A percentile compares a stretch with the other conserved stretches of the same genome.
Evolutionary conservation across 2,888 invertebrate species (phyloP).

Genomic region (Drepana falcataria): DNA sequence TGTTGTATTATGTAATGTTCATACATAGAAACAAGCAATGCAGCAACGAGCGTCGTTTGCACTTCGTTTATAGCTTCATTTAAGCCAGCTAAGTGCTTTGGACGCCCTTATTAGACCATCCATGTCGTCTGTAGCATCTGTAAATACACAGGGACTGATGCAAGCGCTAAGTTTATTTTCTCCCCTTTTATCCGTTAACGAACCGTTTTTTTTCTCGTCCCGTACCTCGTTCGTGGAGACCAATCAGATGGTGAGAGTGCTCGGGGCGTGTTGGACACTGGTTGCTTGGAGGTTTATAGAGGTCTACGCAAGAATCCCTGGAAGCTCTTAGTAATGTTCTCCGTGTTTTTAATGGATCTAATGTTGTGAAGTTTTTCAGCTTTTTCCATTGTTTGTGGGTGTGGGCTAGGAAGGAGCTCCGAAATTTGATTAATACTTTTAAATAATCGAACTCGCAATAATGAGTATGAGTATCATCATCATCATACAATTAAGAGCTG

Average conservation of each 20-base stretch:
- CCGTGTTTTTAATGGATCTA: no score
- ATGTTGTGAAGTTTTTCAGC: neutral
- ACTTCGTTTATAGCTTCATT: constrained; percentile 64
- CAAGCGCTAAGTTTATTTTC: neutral
- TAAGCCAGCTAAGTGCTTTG: constrained; percentile 60
- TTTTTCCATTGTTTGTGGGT: neutral
- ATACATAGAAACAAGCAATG: constrained; percentile 20
- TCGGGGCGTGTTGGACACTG: neutral
- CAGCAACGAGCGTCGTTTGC: constrained; percentile 24
- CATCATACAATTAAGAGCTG: no score
- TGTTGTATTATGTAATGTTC: no score
- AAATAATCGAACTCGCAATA: no score
- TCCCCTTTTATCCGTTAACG: neutral
- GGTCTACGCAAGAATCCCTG: neutral
- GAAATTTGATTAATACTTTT: no score
- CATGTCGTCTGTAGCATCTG: constrained; percentile 24
- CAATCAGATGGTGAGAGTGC: neutral
- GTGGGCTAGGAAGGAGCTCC: no score
- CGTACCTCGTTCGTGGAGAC: neutral
- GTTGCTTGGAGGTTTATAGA: neutral
- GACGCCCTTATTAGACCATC: constrained; percentile 30
- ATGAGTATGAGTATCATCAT: no score
- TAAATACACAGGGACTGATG: constrained; percentile 30
- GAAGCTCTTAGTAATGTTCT: neutral
- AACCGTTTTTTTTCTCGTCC: neutral